Evolutionary conservation across 2,888 invertebrate species (phyloP), one percentile per base, ranked within the genome.

Genomic region (Molorchus minor): DNA sequence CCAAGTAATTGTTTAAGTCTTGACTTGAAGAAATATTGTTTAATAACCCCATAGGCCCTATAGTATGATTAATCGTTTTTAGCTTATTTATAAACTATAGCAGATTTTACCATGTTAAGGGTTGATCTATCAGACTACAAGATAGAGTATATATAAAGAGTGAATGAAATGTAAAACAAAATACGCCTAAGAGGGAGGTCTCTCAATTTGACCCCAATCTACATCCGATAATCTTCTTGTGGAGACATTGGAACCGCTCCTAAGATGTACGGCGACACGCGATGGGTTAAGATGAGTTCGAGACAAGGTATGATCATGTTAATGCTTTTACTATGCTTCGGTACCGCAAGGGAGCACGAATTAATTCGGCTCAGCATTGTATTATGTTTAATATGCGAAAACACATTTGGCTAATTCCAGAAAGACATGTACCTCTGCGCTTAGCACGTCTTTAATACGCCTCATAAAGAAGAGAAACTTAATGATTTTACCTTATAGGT

Each of bases 251-350:
- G 76, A 76, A 77, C 76, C 77, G 74, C 79, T 70, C 69, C 76
- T 76, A 78, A 79, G 78, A 79, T 72, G 74, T 68, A 68, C 70
- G 71, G 75, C 76, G 76, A 75, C 76, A 74, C 75, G 72, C 74
- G 71, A 69, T 70, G 78, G 76, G 76, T 76, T 78, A 79, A 79
- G 79, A 78, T 75, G 73, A 74, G 71, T 69, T 73, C 65, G 71
- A 78, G 77, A 77, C 79, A 78, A 79, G 78, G 79, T 79, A 79
- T 75, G 79, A 80, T 79, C 79, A 77, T 77, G 77, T 77, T 80
- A 80, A 80, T 80, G 80, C 80, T 77, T 79, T 79, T 79, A 75
- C 79, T 75, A 73, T 79, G 80, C 79, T 79, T 67, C 73, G 69
- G 67, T 69, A 78, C 78, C 78, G 75, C 79, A 79, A 79, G 76